Conservation (phyloP, 2,797 vertebrate genomes). For the Lepus oiostolus region DNA sequence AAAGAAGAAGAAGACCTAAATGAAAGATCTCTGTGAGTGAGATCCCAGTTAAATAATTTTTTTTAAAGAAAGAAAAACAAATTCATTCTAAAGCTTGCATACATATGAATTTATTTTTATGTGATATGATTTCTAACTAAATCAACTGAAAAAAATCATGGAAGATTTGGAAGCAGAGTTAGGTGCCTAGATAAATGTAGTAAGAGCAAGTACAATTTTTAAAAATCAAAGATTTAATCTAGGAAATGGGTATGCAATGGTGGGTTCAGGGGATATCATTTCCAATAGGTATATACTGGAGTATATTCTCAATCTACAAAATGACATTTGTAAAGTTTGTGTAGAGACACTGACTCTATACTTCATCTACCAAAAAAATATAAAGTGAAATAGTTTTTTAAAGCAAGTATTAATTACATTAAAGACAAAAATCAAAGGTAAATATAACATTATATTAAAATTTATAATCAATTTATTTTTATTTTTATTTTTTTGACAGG, state of each 20-base stretch:
- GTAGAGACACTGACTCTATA: conserved; percentile 30
- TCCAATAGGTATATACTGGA: not conserved
- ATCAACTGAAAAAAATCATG: not conserved
- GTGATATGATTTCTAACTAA: not conserved
- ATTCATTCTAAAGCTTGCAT: not conserved
- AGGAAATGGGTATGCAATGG: not conserved
- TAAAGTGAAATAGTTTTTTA: not conserved
- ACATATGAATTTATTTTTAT: not conserved
- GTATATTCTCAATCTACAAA: not conserved
- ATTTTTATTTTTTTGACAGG: too few relatives aligned
- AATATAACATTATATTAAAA: not conserved
- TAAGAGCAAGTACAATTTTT: not conserved
- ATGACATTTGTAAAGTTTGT: not conserved
- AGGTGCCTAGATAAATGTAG: not conserved
- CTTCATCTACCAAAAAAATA: not conserved
- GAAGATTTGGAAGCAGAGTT: not conserved
- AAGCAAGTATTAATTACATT: conserved; percentile 65
- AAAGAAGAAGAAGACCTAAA: too few relatives aligned
- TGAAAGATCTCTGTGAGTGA: too few relatives aligned
- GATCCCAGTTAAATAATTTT: too few relatives aligned
- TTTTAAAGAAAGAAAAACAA: not conserved
- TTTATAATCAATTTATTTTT: too few relatives aligned
- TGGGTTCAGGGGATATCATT: not conserved
- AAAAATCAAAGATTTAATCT: not conserved
- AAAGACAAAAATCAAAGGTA: conserved; percentile 50